These are phyloP conservation scores for Notocelia uddmanniana DNA, from an alignment of 2,888 invertebrate species.

Conservation along the genomic window DNA sequence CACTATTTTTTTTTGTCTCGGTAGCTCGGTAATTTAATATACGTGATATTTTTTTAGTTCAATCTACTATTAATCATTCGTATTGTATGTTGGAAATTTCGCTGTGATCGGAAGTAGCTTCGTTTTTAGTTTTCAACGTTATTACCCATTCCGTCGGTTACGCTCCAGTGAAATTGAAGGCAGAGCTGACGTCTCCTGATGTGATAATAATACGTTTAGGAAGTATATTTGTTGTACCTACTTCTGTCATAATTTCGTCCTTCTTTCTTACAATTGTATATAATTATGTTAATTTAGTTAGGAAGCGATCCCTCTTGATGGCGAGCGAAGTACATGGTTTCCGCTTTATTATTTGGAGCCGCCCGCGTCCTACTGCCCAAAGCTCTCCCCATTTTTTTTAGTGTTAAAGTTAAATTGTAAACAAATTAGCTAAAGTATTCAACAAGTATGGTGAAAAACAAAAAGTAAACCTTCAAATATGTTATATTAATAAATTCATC, in stretches of 20 bases:
- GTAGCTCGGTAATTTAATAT: too few relatives aligned
- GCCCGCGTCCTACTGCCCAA: background rate
- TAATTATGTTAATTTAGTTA: constrained; percentile 34
- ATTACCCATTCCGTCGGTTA: background rate
- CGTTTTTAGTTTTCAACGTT: constrained; percentile 5
- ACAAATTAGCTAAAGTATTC: background rate
- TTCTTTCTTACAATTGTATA: constrained; percentile 24
- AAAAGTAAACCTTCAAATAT: too few relatives aligned
- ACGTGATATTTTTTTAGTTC: too few relatives aligned
- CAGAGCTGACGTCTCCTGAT: constrained; percentile 31
- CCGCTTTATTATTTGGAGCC: constrained; percentile 10
- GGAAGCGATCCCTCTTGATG: constrained; percentile 5
- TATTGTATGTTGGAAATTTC: background rate
- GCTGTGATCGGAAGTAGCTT: background rate
- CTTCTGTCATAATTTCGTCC: constrained; percentile 32
- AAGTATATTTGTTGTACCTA: constrained; percentile 29
- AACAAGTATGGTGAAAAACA: too few relatives aligned
- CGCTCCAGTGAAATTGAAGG: constrained; percentile 23
- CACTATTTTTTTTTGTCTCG: too few relatives aligned
- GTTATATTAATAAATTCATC: too few relatives aligned
- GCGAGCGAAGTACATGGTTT: background rate
- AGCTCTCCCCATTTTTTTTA: background rate
- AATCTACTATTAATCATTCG: background rate
- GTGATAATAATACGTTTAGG: constrained; percentile 37
- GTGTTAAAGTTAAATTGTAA: background rate